These are phyloP conservation scores for Criorhina ranunculi DNA, from an alignment of 2,888 invertebrate species.

Conservation along the genomic window DNA sequence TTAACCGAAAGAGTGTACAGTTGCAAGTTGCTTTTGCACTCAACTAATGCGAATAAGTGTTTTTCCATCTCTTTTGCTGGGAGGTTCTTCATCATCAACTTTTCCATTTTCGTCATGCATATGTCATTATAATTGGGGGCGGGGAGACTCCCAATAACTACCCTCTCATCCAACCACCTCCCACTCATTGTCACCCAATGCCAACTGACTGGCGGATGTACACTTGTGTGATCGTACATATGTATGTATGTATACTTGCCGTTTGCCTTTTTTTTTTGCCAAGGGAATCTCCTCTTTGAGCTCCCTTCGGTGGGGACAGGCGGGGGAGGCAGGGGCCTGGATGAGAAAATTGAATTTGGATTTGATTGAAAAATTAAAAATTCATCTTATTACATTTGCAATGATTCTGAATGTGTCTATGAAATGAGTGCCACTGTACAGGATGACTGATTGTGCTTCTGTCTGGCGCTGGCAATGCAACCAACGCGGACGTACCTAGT, in stretches of 20 bases:
- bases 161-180: neutral
- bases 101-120: slow-evolving; percentile 66
- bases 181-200: slow-evolving; percentile 62
- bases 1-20: slow-evolving; percentile 39
- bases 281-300: neutral
- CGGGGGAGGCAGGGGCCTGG: slow-evolving; percentile 1
- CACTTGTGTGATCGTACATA: neutral
- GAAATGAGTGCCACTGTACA: slow-evolving; percentile 67
- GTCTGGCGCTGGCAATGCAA: slow-evolving; percentile 31
- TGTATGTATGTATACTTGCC: slow-evolving; percentile 21
- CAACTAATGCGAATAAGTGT: slow-evolving; percentile 65
- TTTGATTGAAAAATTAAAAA: slow-evolving; percentile 77
- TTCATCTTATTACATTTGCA: slow-evolving; percentile 77
- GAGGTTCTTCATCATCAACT: slow-evolving; percentile 67
- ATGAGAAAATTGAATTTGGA: slow-evolving; percentile 76
- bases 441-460: slow-evolving; percentile 56
- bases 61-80: slow-evolving; percentile 50
- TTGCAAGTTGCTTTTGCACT: slow-evolving; percentile 51
- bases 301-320: no score
- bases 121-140: slow-evolving; percentile 67
- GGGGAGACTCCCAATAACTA: neutral
- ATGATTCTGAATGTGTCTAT: slow-evolving; percentile 76
- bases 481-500: neutral
- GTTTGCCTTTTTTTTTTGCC: slow-evolving; percentile 60
- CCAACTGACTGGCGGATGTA: neutral